Evolutionary conservation across 2,113 vertebrate genomes (phyloP).

Genomic region (Phalacrocorax aristotelis): DNA sequence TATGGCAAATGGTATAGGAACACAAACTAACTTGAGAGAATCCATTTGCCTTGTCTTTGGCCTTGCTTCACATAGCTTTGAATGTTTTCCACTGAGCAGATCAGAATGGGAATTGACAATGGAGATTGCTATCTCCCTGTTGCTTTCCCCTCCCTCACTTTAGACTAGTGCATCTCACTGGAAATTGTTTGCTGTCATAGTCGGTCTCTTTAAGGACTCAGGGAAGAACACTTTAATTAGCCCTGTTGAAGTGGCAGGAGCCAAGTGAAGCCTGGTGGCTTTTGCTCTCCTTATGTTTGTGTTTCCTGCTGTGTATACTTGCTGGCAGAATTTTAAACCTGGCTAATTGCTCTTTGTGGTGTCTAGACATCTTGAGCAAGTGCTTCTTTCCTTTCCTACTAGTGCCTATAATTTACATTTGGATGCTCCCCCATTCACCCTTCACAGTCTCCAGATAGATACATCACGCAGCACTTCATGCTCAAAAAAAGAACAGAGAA

Average conservation of each 20-base stretch:
- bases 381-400: neutral
- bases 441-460: neutral
- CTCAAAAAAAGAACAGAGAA: neutral
- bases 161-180: neutral
- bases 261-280: slow-evolving; percentile 28
- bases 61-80: neutral
- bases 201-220: neutral
- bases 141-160: neutral
- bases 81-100: neutral
- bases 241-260: slow-evolving; percentile 7
- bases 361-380: neutral
- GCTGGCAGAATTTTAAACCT: slow-evolving; percentile 7
- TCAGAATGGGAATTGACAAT: fast-evolving
- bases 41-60: neutral
- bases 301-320: neutral
- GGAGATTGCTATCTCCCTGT: neutral
- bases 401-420: neutral
- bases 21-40: neutral
- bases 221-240: slow-evolving; percentile 36
- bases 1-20: neutral
- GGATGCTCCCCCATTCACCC: neutral
- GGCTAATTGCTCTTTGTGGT: slow-evolving; percentile 11
- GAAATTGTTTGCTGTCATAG: neutral
- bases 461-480: neutral
- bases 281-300: slow-evolving; percentile 2